Percentiles rank a stretch among this genome's conserved stretches.
phyloP scores from a whole-genome alignment of 37 sponge, comb jelly and placozoan species.

The Chondrilla cf. caribensis region DNA sequence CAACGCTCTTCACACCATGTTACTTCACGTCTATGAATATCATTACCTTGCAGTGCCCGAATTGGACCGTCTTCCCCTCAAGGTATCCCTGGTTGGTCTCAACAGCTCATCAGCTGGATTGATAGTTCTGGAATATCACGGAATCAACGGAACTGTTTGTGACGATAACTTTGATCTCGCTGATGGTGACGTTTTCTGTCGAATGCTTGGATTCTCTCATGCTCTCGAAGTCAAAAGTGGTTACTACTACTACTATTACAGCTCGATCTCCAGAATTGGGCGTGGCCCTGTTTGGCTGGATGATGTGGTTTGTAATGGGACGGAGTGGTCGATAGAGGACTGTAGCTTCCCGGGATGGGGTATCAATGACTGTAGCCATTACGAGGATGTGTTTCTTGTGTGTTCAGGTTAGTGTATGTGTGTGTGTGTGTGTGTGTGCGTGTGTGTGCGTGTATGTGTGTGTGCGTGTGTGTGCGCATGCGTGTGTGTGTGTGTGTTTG shows the following conservation, averaged over 20 bases:
- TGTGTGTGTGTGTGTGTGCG: slow-evolving; percentile 11
- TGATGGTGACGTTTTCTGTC: slow-evolving; percentile 15
- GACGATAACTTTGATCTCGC: slow-evolving; percentile 21
- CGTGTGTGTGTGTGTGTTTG: slow-evolving; percentile 29
- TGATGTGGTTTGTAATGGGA: slow-evolving; percentile 62
- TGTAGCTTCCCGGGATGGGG: slow-evolving; percentile 78
- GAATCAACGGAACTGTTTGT: slow-evolving; percentile 17
- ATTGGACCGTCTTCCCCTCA: not conserved
- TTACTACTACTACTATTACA: not conserved
- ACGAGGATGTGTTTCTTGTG: slow-evolving; percentile 47
- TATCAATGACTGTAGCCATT: slow-evolving; percentile 56
- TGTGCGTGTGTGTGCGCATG: slow-evolving; percentile 26
- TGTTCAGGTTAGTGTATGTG: slow-evolving; percentile 31
- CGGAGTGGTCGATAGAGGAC: slow-evolving; percentile 44
- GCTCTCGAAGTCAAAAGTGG: slow-evolving; percentile 16
- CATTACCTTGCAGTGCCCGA: not conserved
- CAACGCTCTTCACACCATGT: too few species aligned
- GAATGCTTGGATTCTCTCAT: slow-evolving; percentile 16
- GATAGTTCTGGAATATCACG: not conserved
- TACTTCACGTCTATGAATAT: too few species aligned
- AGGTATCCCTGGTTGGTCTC: not conserved
- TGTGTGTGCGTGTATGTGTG: slow-evolving; percentile 24
- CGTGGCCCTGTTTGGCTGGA: slow-evolving; percentile 66
- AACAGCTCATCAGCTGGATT: not conserved
- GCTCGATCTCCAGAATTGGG: too few species aligned